Conservation (phyloP, 37 sponge, comb jelly and placozoan genomes). For the Ephydatia muelleri region DNA sequence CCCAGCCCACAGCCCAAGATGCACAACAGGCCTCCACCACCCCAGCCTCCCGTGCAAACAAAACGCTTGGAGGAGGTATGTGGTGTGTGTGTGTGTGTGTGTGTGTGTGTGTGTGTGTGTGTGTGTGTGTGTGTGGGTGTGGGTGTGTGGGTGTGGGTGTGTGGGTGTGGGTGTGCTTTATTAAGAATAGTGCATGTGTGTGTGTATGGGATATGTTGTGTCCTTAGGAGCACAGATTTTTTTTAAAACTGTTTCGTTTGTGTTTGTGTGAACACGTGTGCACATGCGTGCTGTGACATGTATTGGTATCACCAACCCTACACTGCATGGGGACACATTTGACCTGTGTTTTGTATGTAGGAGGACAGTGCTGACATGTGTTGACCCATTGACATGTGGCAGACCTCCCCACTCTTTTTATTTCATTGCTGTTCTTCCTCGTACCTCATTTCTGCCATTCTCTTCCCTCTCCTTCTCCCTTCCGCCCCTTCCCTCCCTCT, state of each 20-base stretch:
- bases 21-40: constrained; percentile 24
- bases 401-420: not conserved
- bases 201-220: not conserved
- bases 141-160: constrained; percentile 1
- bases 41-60: not conserved
- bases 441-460: not conserved
- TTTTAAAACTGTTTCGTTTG: constrained; percentile 3
- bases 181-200: not conserved
- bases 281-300: constrained; percentile 24
- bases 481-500: not conserved
- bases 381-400: too few relatives aligned
- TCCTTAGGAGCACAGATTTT: not conserved
- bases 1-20: constrained; percentile 2
- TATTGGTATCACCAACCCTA: too few relatives aligned
- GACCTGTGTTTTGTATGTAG: constrained; percentile 21
- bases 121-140: not conserved
- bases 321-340: too few relatives aligned
- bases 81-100: not conserved
- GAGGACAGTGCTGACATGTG: too few relatives aligned
- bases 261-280: constrained; percentile 25
- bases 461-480: not conserved
- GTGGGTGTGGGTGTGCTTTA: not conserved
- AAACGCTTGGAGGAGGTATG: constrained; percentile 15
- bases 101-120: not conserved
- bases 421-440: not conserved